Conservation (phyloP, 2,888 invertebrate genomes). For the Laspeyria flexula region DNA sequence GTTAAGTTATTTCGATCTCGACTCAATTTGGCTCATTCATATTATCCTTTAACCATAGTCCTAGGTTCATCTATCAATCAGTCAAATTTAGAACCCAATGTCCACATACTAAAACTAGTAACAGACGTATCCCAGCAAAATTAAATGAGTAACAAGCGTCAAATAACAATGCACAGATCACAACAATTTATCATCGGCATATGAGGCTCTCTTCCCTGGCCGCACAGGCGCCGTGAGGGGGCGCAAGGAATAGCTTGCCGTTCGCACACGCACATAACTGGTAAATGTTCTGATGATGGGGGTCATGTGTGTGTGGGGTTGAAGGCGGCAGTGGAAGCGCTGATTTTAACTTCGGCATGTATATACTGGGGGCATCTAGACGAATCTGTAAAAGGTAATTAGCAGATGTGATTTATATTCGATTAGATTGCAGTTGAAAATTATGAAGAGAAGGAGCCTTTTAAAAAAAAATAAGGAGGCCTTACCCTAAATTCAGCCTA, state of each 20-base stretch:
- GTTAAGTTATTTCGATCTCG: too few species aligned
- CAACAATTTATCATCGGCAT: constrained; percentile 77
- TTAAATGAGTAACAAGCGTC: constrained; percentile 27
- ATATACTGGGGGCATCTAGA: constrained; percentile 88
- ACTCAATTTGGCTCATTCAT: too few species aligned
- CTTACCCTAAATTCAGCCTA: too few species aligned
- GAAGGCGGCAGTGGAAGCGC: constrained; percentile 84
- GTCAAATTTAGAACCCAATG: constrained; percentile 13
- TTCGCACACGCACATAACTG: constrained; percentile 96
- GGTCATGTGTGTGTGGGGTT: constrained; percentile 80
- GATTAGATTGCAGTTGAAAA: too few species aligned
- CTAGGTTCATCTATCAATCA: background rate
- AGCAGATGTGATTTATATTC: too few species aligned
- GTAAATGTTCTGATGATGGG: constrained; percentile 89
- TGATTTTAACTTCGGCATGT: constrained; percentile 88
- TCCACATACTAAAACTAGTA: constrained; percentile 28
- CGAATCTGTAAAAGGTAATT: constrained; percentile 80
- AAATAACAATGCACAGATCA: constrained; percentile 39
- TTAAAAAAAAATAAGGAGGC: too few species aligned
- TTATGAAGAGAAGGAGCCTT: too few species aligned
- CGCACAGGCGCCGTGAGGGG: constrained; percentile 92
- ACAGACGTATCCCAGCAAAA: constrained; percentile 13
- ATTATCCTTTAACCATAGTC: too few species aligned
- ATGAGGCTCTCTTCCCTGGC: constrained; percentile 84
- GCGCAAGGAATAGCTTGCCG: constrained; percentile 95